Percentiles rank a stretch among this genome's conserved stretches.
Conservation (phyloP, 2,888 invertebrate species). For the Diarsia brunnea region DNA sequence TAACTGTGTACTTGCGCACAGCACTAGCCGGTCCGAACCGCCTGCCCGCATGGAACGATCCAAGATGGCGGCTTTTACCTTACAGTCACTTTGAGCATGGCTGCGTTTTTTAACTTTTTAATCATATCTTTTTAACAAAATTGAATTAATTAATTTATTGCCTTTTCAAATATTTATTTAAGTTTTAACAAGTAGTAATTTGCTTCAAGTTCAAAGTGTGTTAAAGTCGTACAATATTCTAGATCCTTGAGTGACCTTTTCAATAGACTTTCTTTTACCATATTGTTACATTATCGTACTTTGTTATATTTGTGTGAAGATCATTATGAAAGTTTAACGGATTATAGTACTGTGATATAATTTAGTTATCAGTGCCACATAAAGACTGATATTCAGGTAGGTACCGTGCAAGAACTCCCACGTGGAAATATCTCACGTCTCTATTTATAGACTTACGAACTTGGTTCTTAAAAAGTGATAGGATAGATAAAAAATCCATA, state of each 20-base stretch:
- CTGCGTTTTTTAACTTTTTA: constrained; percentile 80
- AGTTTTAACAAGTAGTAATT: constrained; percentile 81
- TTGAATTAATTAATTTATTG: constrained; percentile 75
- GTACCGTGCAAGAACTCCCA: constrained; percentile 88
- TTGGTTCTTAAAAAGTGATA: constrained; percentile 85
- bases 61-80: constrained; percentile 89
- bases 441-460: constrained; percentile 88
- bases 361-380: constrained; percentile 83
- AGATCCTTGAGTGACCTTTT: constrained; percentile 90
- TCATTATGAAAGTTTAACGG: constrained; percentile 71
- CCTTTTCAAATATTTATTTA: constrained; percentile 81
- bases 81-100: constrained; percentile 85
- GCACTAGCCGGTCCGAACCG: constrained; percentile 80
- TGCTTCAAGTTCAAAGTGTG: constrained; percentile 83
- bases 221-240: constrained; percentile 81
- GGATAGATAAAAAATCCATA: constrained; percentile 75
- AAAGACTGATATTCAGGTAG: constrained; percentile 86
- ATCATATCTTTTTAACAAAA: constrained; percentile 75
- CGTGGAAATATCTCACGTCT: constrained; percentile 90
- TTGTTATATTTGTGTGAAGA: constrained; percentile 74
- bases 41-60: constrained; percentile 84
- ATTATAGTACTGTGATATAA: constrained; percentile 84
- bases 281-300: constrained; percentile 83
- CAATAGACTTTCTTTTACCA: constrained; percentile 88
- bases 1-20: constrained; percentile 85